Evolutionary conservation across 2,113 vertebrate species (phyloP), one percentile per base, ranked within the genome.

Genomic region (Sinocyclocheilus anophthalmus): DNA sequence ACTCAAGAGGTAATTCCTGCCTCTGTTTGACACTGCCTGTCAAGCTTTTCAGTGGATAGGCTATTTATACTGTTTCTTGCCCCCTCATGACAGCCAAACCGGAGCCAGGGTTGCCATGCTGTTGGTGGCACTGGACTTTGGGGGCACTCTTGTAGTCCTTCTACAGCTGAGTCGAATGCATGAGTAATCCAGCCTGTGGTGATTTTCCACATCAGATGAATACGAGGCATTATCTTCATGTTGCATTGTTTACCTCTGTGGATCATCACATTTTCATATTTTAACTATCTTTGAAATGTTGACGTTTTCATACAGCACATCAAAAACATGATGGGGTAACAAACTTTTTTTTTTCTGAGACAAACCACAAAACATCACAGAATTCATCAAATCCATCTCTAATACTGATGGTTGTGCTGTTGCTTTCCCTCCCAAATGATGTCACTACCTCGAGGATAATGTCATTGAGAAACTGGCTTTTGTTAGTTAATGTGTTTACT

Each of bases 61-160:
- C 77, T 86, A 85, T 85, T 85, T 87, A 50, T 81, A 50, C 61
- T 24, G 9, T 65, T 76, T 55, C 39, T 83, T 50, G 75, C 50
- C 81, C 33, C 37, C 22, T 85, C 50, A 39, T 33, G 48, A 78
- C 81, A 80, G 76, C 65, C 48, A 67, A 37, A 30, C 26, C 6
- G 42, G 48, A 78, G 59, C 61, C 73, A 10, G 24, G 24, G 16
- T 79, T 53, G 9, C 72, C 37, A 53, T 81, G 57, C 55, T 76
- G 85, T 69, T 81, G 70, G 81, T 69, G 73, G 33, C 83, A 14
- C 42, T 50, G 72, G 65, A 78, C 53, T 75, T 84, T 33, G 30
- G 53, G 73, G 53, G 26, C 37, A 24, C 50, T 5, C 59, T 50
- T 16, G 18, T 14, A 22, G 39, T 50, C 24, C 50, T 59, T 53